Evolutionary conservation across 30 jellyfish, hydroid and myxozoan genomes (phyloP).

Genomic region (Nemopilema nomurai): DNA sequence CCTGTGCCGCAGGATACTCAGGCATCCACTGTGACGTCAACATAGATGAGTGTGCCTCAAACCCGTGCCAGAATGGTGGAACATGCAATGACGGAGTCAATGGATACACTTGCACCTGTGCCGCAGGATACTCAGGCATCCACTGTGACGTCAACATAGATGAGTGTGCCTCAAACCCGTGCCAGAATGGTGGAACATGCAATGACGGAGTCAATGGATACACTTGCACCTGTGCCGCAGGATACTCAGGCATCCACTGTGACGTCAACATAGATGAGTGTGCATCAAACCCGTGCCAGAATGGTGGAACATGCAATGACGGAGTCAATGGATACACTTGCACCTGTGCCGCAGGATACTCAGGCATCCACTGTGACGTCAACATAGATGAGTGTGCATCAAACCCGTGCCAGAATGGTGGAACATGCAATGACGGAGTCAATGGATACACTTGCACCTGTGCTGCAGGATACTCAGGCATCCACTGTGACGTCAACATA

Average conservation of each 20-base stretch:
- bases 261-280: constrained; percentile 39
- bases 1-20: constrained; percentile 42
- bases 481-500: constrained; percentile 43
- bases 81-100: constrained; percentile 31
- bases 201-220: constrained; percentile 36
- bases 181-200: constrained; percentile 53
- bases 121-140: constrained; percentile 31
- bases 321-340: constrained; percentile 46
- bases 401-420: constrained; percentile 58
- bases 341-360: constrained; percentile 48
- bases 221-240: constrained; percentile 39
- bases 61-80: constrained; percentile 42
- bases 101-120: constrained; percentile 30
- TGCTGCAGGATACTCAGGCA: constrained; percentile 64
- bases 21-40: constrained; percentile 38
- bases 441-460: constrained; percentile 57
- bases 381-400: constrained; percentile 39
- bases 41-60: constrained; percentile 33
- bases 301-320: constrained; percentile 47
- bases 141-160: constrained; percentile 34
- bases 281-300: constrained; percentile 43
- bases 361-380: constrained; percentile 42
- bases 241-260: constrained; percentile 44
- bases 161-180: constrained; percentile 51
- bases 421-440: constrained; percentile 52